phyloP scores from a whole-genome alignment of 2,888 invertebrate species.

The Xanthia togata region DNA sequence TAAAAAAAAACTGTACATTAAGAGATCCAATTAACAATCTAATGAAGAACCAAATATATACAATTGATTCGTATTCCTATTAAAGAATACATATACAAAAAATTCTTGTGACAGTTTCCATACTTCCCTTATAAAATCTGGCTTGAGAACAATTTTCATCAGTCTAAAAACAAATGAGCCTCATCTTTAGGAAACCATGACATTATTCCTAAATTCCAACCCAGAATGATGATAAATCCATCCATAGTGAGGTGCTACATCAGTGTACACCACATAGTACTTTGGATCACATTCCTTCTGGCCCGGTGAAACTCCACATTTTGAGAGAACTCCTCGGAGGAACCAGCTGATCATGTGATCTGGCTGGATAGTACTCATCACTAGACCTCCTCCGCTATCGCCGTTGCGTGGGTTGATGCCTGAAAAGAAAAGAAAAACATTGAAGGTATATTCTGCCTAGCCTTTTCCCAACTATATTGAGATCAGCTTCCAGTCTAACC shows the following conservation, averaged over 20 bases:
- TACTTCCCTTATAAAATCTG: background rate
- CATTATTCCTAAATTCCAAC: slow-evolving; percentile 75
- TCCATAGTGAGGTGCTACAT: slow-evolving; percentile 84
- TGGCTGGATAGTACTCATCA: slow-evolving; percentile 80
- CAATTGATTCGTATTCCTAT: background rate
- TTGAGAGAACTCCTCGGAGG: slow-evolving; percentile 84
- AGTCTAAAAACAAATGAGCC: slow-evolving; percentile 7
- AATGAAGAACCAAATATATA: background rate
- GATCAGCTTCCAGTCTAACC: too few species aligned
- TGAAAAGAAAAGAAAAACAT: slow-evolving; percentile 65
- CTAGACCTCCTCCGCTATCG: slow-evolving; percentile 92
- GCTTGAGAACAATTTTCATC: background rate
- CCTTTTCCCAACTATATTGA: too few species aligned
- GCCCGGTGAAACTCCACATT: slow-evolving; percentile 78
- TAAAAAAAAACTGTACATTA: background rate
- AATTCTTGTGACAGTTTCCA: slow-evolving; percentile 18
- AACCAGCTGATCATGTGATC: slow-evolving; percentile 85
- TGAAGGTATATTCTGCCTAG: too few species aligned
- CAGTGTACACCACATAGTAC: slow-evolving; percentile 83
- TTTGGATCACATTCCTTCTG: slow-evolving; percentile 77
- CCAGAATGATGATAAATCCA: slow-evolving; percentile 85
- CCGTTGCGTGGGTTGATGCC: slow-evolving; percentile 91
- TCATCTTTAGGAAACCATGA: slow-evolving; percentile 45
- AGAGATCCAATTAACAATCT: slow-evolving; percentile 29
- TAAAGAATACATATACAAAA: background rate